Conservation (phyloP, 2,113 vertebrate genomes). For the Andinoacara biseriatus region DNA sequence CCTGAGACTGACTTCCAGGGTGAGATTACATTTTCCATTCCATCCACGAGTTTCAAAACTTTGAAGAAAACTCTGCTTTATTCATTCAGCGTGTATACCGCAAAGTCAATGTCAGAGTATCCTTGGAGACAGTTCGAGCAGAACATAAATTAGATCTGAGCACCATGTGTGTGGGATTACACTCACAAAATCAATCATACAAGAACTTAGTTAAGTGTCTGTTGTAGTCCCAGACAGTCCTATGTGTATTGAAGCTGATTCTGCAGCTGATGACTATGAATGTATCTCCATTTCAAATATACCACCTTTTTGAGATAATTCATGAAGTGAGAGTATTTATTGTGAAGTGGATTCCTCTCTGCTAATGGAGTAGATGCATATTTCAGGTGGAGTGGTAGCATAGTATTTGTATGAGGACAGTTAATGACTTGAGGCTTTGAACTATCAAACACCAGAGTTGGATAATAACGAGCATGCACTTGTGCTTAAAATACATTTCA, state of each 20-base stretch:
- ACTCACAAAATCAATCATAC: conserved; percentile 38
- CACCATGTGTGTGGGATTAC: conserved; percentile 5
- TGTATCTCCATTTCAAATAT: conserved; percentile 16
- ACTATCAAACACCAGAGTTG: conserved; percentile 6
- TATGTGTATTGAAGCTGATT: conserved; percentile 25
- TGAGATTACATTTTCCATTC: conserved; percentile 37
- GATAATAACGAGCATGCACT: conserved; percentile 9
- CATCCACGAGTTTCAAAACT: conserved; percentile 35
- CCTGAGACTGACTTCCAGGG: not conserved
- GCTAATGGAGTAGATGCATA: conserved; percentile 45
- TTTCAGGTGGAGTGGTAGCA: conserved; percentile 48
- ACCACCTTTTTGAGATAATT: conserved; percentile 38
- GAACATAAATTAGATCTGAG: conserved; percentile 43
- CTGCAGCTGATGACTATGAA: not conserved
- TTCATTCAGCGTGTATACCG: conserved; percentile 22
- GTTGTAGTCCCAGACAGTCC: not conserved
- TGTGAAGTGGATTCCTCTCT: conserved; percentile 44
- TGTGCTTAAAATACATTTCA: conserved; percentile 1
- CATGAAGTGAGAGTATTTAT: conserved; percentile 58
- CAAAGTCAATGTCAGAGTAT: conserved; percentile 49
- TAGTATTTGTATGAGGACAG: conserved; percentile 18
- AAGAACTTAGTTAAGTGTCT: conserved; percentile 25
- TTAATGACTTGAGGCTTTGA: conserved; percentile 15
- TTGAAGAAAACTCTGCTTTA: conserved; percentile 45
- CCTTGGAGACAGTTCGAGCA: conserved; percentile 21